These are phyloP conservation scores for Atrina japonica DNA, from an alignment of 2,888 invertebrate species.

Conservation along the genomic window DNA sequence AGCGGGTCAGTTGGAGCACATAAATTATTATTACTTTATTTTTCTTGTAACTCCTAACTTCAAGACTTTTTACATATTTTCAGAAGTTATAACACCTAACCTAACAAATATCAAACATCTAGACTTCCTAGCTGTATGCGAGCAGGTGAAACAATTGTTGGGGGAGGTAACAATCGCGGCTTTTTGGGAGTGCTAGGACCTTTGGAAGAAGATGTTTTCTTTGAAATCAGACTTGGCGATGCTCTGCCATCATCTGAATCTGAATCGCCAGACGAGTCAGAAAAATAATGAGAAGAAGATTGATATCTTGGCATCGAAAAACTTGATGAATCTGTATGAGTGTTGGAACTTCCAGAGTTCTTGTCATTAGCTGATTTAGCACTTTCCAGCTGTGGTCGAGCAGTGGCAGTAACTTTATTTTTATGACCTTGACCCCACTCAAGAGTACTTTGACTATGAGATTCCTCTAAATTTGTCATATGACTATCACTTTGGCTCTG, in stretches of 20 bases:
- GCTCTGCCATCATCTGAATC: conserved; percentile 1
- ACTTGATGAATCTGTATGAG: background rate
- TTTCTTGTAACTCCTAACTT: no score
- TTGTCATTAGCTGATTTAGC: background rate
- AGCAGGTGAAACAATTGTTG: no score
- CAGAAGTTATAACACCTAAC: no score
- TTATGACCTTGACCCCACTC: no score
- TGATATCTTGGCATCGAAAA: background rate
- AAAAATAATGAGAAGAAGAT: background rate
- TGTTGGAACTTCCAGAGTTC: background rate
- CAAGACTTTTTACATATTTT: no score
- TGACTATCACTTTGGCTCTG: background rate
- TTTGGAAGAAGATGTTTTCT: no score
- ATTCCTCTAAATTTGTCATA: background rate
- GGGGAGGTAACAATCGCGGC: background rate
- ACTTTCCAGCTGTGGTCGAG: background rate
- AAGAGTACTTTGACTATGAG: background rate
- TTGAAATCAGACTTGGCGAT: conserved; percentile 5
- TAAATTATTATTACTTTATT: no score
- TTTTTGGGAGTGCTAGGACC: conserved; percentile 3
- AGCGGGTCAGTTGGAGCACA: no score
- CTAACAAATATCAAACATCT: no score
- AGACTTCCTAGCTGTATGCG: no score
- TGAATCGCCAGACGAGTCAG: background rate
- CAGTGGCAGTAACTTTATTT: no score